Base-by-base conservation (phyloP, 2,797 vertebrate genomes). In the Morelia viridis region DNA sequence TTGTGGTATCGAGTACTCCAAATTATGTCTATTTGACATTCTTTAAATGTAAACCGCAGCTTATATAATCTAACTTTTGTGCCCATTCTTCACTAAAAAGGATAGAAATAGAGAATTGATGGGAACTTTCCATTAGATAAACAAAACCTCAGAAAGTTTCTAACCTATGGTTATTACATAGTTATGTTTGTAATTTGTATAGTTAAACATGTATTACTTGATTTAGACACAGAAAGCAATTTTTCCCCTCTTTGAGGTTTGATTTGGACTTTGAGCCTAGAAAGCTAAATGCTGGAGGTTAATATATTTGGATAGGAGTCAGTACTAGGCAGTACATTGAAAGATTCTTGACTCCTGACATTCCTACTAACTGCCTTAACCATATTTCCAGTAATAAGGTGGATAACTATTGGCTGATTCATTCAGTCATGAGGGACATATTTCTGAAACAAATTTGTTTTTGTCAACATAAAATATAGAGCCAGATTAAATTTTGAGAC, bases 1-100 rank as follows among this genome's bases (percentile, higher is more conserved):
- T 93, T 84, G 15, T 2, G 10, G 28, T 93, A 92, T 89, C 95
- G 88, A 95, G 71, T 92, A 90, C 94, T 53, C 56, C 64, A 76
- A 80, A 85, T 5, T 62, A 50, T 92, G 41, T 56, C 64, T 22
- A 35, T 62, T 53, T 62, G 28, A 83, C 19, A 17, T 35, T 92
- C 80, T 46, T n/a, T 24, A 71, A 57, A 24, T 89, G 56, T 86
- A 89, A 64, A 31, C 57, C 50, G 5, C n/a, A 31, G 15, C 4
- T 61, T 35, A 46, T 64, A 31, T 19, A 26, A 41, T 86, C 57
- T 64, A 61, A 26, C 60, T 93, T 92, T 56, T 62, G 71, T 46
- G 17, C 0, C 3, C 0, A 1, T 65, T 0, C 0, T 84, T 93
- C 58, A 31, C 90, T 56, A 85, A 64, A 53, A 92, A 4, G 15